Evolutionary conservation across 2,888 invertebrate species (phyloP).

Genomic region (Scrobipalpa costella): DNA sequence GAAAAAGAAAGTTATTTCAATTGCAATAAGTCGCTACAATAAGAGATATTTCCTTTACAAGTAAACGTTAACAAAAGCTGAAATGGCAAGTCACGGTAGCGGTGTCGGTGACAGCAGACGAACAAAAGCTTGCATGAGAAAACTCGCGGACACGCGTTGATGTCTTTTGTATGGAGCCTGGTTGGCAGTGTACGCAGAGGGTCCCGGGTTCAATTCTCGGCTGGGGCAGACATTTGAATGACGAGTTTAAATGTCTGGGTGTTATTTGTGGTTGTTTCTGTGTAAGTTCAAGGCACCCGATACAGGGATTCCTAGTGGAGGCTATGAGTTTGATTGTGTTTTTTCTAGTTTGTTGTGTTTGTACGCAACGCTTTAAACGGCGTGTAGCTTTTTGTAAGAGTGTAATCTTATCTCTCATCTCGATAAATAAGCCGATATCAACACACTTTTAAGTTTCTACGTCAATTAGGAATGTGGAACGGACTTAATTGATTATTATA

Average conservation of each 20-base stretch:
- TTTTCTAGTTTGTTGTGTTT: too few species aligned
- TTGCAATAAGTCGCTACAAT: background rate
- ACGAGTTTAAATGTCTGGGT: too few species aligned
- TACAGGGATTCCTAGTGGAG: too few species aligned
- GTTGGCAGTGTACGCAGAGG: too few species aligned
- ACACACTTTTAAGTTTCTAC: slow-evolving; percentile 27
- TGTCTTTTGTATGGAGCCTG: slow-evolving; percentile 70
- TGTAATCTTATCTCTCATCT: slow-evolving; percentile 52
- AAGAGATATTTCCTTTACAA: background rate
- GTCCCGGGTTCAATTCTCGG: too few species aligned
- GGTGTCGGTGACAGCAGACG: slow-evolving; percentile 27
- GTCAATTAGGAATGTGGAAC: slow-evolving; percentile 35
- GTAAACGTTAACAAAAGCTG: background rate
- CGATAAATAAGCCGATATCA: slow-evolving; percentile 35
- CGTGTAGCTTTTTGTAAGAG: slow-evolving; percentile 41
- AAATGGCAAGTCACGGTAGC: slow-evolving; percentile 45
- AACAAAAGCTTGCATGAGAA: slow-evolving; percentile 31
- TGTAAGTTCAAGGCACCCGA: too few species aligned
- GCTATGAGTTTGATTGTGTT: too few species aligned
- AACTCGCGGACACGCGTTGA: slow-evolving; percentile 61
- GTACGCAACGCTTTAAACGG: slow-evolving; percentile 49
- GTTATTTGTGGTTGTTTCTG: too few species aligned
- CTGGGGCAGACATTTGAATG: too few species aligned
- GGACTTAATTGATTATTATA: slow-evolving; percentile 31
- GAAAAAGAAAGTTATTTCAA: slow-evolving; percentile 12